Base-by-base conservation (phyloP, 2,797 vertebrate genomes). In the Enteromius paludinosus region DNA sequence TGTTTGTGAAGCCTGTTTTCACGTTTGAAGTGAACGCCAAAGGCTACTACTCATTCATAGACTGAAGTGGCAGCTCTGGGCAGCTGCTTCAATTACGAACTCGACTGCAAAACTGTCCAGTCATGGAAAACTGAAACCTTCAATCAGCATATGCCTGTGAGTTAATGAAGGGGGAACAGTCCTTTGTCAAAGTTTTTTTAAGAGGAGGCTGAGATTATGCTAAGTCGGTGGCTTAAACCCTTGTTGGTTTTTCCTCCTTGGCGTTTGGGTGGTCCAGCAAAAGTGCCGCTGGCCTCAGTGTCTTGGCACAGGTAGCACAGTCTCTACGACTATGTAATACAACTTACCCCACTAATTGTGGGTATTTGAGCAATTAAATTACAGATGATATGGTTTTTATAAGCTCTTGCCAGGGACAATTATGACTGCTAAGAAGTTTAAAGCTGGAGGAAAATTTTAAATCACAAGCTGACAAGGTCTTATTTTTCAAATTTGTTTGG, bases 71-170 rank as follows among this genome's bases (percentile, higher is more conserved):
- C 56, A 76, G 79, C 62, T 79, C 41, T 47, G 71, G 78, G 82
- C 61, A 81, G 56, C 74, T 61, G 65, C 73, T 43, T 43, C 8
- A 28, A 28, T 62, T 73, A 49, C 17, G 10, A 82, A 23, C 14
- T 30, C 61, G 66, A 47, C 28, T 70, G 56, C 59, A 83, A 78
- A 86, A 72, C 64, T 86, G 74, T 76, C 77, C 43, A 49, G 62
- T 85, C 81, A 87, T 80, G 83, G 80, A 83, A 84, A 83, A 73
- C 15, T 28, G 83, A 87, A 82, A 84, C 80, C 64, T 78, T 84
- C 74, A 82, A 83, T 78, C 77, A 78, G 77, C 69, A 7, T 62
- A 33, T 80, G 75, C 68, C 69, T 77, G 59, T 66, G 66, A 82
- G 73, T 68, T 86, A 86, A 82, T 70, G 30, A 81, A 59, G 61